phyloP scores from a whole-genome alignment of 2,888 invertebrate species.

The Eilema depressum region DNA sequence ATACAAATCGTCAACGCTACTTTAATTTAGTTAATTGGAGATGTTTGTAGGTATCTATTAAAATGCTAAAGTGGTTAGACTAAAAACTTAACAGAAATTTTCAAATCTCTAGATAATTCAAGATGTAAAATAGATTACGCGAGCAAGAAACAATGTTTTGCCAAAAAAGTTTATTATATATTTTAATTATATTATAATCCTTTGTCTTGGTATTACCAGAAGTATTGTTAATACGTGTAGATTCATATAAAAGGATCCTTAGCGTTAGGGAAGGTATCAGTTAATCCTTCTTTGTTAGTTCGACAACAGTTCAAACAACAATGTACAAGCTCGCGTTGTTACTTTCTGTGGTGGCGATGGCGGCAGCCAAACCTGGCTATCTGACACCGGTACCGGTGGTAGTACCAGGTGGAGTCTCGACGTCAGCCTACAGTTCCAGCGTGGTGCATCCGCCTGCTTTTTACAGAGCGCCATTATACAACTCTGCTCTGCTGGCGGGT shows the following conservation, averaged over 20 bases:
- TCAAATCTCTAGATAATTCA: background rate
- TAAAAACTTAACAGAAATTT: background rate
- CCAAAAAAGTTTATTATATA: background rate
- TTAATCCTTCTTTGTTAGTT: slow-evolving; percentile 70
- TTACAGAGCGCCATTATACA: slow-evolving; percentile 55
- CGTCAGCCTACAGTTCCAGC: slow-evolving; percentile 16
- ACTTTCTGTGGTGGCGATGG: slow-evolving; percentile 87
- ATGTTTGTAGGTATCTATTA: background rate
- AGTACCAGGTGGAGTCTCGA: slow-evolving; percentile 41
- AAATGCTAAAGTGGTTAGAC: background rate
- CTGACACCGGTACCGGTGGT: slow-evolving; percentile 68
- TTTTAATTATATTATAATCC: background rate
- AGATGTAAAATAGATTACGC: background rate
- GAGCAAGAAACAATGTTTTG: background rate
- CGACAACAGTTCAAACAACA: slow-evolving; percentile 77
- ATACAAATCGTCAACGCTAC: slow-evolving; percentile 43
- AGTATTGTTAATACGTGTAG: background rate
- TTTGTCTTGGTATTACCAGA: background rate
- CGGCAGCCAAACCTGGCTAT: slow-evolving; percentile 81
- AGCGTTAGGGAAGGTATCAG: slow-evolving; percentile 67
- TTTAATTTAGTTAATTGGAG: slow-evolving; percentile 22
- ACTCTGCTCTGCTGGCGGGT: slow-evolving; percentile 62
- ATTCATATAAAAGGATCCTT: slow-evolving; percentile 74
- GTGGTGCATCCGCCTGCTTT: slow-evolving; percentile 60
- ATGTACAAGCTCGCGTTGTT: slow-evolving; percentile 88